A percentile compares a stretch with the other conserved stretches of the same genome.
These are phyloP conservation scores for Drosophila lacertosa DNA, from an alignment of 1,140 invertebrate genomes.

Conservation along the genomic window DNA sequence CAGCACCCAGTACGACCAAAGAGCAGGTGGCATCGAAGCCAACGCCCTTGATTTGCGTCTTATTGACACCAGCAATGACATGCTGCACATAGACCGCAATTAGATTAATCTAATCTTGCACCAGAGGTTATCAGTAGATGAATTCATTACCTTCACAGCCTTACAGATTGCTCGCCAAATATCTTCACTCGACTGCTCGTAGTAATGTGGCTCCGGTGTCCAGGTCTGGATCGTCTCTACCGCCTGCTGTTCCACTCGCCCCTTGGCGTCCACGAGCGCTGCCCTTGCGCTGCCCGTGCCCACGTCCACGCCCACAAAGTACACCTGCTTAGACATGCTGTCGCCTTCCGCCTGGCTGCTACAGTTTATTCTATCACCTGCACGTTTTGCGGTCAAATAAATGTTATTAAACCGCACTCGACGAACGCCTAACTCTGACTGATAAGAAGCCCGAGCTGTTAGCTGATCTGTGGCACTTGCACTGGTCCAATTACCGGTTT, in stretches of 20 bases:
- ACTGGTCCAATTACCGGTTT: slow-evolving; percentile 5
- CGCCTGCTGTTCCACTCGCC: slow-evolving; percentile 88
- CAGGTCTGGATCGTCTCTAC: slow-evolving; percentile 90
- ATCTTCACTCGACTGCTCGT: slow-evolving; percentile 96
- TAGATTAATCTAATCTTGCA: slow-evolving; percentile 65
- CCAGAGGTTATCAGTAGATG: slow-evolving; percentile 39
- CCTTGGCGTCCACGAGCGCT: slow-evolving; percentile 89
- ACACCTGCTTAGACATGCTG: slow-evolving; percentile 60
- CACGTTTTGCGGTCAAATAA: slow-evolving; percentile 67
- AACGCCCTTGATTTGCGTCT: slow-evolving; percentile 90
- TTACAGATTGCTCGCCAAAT: slow-evolving; percentile 90
- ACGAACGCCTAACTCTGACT: slow-evolving; percentile 45
- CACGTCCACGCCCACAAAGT: slow-evolving; percentile 96
- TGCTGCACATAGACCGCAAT: slow-evolving; percentile 84
- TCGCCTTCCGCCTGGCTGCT: slow-evolving; percentile 8
- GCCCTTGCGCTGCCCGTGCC: slow-evolving; percentile 95
- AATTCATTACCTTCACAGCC: slow-evolving; percentile 68
- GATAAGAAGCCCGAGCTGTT: slow-evolving; percentile 59
- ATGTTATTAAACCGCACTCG: slow-evolving; percentile 63
- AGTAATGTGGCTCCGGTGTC: slow-evolving; percentile 91
- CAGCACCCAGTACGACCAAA: slow-evolving; percentile 91
- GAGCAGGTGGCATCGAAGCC: slow-evolving; percentile 99
- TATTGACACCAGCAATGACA: slow-evolving; percentile 86
- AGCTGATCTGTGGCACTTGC: slow-evolving; percentile 1
- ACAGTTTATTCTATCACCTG: slow-evolving; percentile 9